Evolutionary conservation across 2,888 invertebrate species (phyloP), one percentile per base, ranked within the genome.

Genomic region (Stramonita haemastoma): DNA sequence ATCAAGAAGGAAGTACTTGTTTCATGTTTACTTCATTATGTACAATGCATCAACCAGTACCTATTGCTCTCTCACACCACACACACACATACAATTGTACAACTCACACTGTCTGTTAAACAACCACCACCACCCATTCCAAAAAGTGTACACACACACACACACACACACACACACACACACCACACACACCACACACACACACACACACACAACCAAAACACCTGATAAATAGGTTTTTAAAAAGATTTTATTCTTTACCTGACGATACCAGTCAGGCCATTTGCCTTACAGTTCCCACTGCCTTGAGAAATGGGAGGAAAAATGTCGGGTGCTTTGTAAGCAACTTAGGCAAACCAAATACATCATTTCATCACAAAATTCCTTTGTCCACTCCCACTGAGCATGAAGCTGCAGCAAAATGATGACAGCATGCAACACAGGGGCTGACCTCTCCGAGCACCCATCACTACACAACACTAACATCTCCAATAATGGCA

Each of bases 331-430:
- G 19, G 36, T 81, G 81, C 36, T 81, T 36, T 81, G 36, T 36
- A 79, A 81, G 81, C 34, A 81, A 81, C 81, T 22, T 36, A n/a
- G 81, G 81, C 81, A 81, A 81, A 34, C 81, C 77, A 77, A 77
- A 77, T 81, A 6, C 22, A 22, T 81, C 34, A n/a, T n/a, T n/a
- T 81, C 81, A 81, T 36, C 81, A 81, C 36, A 36, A 81, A 81
- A 17, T 36, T 81, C 81, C 36, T 81, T 81, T 36, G 36, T 19
- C 36, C 81, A 36, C 36, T 36, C 81, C 81, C 22, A 19, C 36
- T 36, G 36, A 11, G 34, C 81, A 36, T n/a, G 32, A 29, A 19
- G 32, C 11, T 81, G n/a, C 34, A 36, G 81, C 34, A 5, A 19
- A n/a, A 77, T 29, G 19, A 4, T 22, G 36, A 26, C 70, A 70